phyloP scores from a whole-genome alignment of 2,113 vertebrate species.

The Chamaea fasciata region DNA sequence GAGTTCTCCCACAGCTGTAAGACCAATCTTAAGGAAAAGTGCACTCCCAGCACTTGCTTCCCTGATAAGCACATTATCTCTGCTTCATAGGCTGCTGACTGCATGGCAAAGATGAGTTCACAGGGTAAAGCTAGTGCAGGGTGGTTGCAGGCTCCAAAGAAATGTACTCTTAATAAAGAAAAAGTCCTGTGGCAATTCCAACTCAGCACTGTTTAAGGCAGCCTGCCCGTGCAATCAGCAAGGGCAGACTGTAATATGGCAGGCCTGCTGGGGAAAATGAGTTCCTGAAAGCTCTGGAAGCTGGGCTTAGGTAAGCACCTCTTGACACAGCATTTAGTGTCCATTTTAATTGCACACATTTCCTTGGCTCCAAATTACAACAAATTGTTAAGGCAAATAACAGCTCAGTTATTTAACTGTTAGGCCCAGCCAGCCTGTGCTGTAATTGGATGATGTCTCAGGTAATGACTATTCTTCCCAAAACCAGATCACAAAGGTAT shows the following conservation, averaged over 20 bases:
- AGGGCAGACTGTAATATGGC: neutral
- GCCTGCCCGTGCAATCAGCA: neutral
- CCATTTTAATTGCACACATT: neutral
- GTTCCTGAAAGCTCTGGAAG: neutral
- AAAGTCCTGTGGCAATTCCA: neutral
- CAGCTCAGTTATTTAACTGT: neutral
- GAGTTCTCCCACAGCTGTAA: neutral
- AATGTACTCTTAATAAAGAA: neutral
- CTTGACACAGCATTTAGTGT: neutral
- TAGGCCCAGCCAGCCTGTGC: neutral
- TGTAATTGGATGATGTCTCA: neutral
- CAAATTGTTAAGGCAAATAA: neutral
- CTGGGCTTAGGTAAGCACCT: neutral
- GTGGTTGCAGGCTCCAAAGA: neutral
- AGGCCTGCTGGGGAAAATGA: neutral
- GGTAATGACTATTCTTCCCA: neutral
- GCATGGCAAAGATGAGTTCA: neutral
- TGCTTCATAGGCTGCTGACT: neutral
- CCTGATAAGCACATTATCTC: neutral
- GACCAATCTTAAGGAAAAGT: neutral
- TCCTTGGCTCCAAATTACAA: neutral
- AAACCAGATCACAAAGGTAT: neutral
- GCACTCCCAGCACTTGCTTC: neutral
- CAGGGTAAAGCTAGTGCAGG: neutral
- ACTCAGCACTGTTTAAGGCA: neutral